These are phyloP conservation scores for Latrodectus geometricus DNA, from an alignment of 1,140 invertebrate genomes.

Conservation along the genomic window DNA sequence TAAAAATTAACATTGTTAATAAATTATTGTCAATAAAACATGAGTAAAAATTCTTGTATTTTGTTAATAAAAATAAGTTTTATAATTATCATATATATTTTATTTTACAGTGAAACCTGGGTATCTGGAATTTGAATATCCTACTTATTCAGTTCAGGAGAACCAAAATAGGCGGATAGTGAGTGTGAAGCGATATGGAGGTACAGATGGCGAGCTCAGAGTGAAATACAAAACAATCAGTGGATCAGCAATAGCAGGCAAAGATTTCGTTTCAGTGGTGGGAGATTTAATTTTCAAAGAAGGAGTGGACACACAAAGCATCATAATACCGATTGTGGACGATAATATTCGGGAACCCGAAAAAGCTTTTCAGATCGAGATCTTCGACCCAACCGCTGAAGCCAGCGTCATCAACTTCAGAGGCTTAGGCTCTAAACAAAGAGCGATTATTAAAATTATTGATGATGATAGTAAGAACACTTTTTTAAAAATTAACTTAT, in stretches of 20 bases:
- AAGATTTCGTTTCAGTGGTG: conserved; percentile 44
- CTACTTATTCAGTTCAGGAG: background rate
- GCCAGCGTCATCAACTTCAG: background rate
- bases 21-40: no score
- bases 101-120: background rate
- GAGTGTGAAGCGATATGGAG: background rate
- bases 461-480: conserved; percentile 26
- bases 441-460: background rate
- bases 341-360: conserved; percentile 65
- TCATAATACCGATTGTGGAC: conserved; percentile 75
- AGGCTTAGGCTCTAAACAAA: background rate
- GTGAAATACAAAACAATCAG: background rate
- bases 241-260: background rate
- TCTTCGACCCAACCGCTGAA: background rate
- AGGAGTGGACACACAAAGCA: conserved; percentile 71
- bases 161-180: background rate
- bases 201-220: background rate
- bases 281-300: conserved; percentile 74
- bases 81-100: background rate
- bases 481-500: background rate
- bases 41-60: no score
- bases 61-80: no score
- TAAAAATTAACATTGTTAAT: no score
- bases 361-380: background rate
- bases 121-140: background rate